Evolutionary conservation across 2,888 invertebrate species (phyloP).

Genomic region (Archips xylosteana): DNA sequence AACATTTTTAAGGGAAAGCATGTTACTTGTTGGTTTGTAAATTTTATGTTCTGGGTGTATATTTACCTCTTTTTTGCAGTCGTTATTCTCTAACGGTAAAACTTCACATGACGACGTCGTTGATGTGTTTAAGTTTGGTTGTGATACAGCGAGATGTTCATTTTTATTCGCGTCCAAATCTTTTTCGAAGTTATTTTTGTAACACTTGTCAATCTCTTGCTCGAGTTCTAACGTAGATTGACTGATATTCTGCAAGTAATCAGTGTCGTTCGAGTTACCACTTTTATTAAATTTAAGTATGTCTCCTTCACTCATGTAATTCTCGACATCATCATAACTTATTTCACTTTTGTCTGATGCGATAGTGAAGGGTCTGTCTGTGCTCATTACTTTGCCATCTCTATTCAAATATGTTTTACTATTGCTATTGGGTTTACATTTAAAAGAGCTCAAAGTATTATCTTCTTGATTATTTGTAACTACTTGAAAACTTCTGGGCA

Average conservation of each 20-base stretch:
- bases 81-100: slow-evolving; percentile 73
- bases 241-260: slow-evolving; percentile 73
- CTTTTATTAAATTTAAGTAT: slow-evolving; percentile 76
- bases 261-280: slow-evolving; percentile 65
- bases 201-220: slow-evolving; percentile 82
- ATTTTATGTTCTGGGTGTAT: slow-evolving; percentile 93
- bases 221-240: slow-evolving; percentile 80
- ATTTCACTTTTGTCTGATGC: slow-evolving; percentile 90
- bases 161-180: slow-evolving; percentile 72
- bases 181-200: slow-evolving; percentile 78
- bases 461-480: slow-evolving; percentile 84
- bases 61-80: slow-evolving; percentile 75
- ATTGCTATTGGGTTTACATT: slow-evolving; percentile 76
- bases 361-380: slow-evolving; percentile 89
- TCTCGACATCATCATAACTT: slow-evolving; percentile 88
- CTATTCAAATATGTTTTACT: slow-evolving; percentile 84
- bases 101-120: slow-evolving; percentile 85
- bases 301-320: slow-evolving; percentile 80
- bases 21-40: slow-evolving; percentile 87
- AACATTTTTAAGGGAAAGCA: slow-evolving; percentile 84
- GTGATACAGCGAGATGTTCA: slow-evolving; percentile 66
- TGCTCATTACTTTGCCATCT: slow-evolving; percentile 86
- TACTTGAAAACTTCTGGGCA: slow-evolving; percentile 92
- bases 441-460: slow-evolving; percentile 69
- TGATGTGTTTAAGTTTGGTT: slow-evolving; percentile 80